Conservation (phyloP, 1,140 invertebrate genomes). For the Drosophila orosa region DNA sequence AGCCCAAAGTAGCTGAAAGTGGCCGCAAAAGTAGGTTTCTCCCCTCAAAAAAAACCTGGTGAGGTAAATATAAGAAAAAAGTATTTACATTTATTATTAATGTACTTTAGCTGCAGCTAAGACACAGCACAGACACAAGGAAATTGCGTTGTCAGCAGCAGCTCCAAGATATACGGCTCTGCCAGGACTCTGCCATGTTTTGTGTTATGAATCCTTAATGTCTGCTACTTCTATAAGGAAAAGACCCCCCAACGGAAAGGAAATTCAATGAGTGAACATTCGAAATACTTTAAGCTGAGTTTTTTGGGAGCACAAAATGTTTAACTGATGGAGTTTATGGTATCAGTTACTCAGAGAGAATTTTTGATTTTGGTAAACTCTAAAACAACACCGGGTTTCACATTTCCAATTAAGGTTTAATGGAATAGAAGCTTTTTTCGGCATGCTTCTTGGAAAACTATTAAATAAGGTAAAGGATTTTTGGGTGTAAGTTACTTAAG, state of each 20-base stretch:
- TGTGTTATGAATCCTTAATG: constrained; percentile 71
- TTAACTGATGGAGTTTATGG: constrained; percentile 15
- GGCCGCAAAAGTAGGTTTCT: constrained; percentile 19
- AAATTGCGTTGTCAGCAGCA: constrained; percentile 48
- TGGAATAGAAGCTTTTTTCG: neutral
- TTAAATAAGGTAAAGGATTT: neutral
- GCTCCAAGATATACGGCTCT: constrained; percentile 36
- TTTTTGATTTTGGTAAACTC: neutral
- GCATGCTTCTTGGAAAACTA: neutral
- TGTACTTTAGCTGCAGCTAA: constrained; percentile 55
- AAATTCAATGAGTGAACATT: constrained; percentile 1
- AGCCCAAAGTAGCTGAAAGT: constrained; percentile 57
- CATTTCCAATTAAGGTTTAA: neutral
- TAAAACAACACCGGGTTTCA: neutral
- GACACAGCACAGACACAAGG: constrained; percentile 25
- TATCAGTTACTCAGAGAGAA: constrained; percentile 5
- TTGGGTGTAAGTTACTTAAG: neutral
- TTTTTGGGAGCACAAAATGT: constrained; percentile 4
- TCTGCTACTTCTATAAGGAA: constrained; percentile 4
- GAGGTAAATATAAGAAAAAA: constrained; percentile 51
- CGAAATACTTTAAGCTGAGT: constrained; percentile 13
- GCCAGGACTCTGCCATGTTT: constrained; percentile 40
- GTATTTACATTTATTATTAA: constrained; percentile 82
- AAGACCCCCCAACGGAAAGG: neutral
- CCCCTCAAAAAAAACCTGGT: neutral